phyloP scores from a whole-genome alignment of 2,888 invertebrate genomes.

The Tortricodes alternella region DNA sequence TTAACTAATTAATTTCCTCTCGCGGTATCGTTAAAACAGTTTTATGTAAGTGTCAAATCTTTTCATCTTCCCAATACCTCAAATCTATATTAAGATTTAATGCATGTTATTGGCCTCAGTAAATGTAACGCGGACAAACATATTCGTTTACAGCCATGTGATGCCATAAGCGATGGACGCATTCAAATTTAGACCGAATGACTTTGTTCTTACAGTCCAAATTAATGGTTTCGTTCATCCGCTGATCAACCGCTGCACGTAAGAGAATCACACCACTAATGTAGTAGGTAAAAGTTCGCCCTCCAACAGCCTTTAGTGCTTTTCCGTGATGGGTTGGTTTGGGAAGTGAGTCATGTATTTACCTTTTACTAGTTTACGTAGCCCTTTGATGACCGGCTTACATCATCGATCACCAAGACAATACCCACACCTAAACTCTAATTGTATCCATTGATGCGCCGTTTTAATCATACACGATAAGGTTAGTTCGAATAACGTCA shows the following conservation, averaged over 20 bases:
- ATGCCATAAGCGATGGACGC: no score
- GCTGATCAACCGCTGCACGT: no score
- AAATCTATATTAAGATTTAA: neutral
- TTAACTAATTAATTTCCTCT: neutral
- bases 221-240: no score
- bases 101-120: neutral
- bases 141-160: neutral
- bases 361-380: slow-evolving; percentile 28
- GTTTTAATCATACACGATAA: neutral
- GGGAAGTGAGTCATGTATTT: slow-evolving; percentile 28
- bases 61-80: neutral
- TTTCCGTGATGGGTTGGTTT: slow-evolving; percentile 1
- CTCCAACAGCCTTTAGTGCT: slow-evolving; percentile 19
- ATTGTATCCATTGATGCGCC: slow-evolving; percentile 11
- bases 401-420: slow-evolving; percentile 33
- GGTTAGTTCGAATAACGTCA: neutral
- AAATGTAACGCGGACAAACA: slow-evolving; percentile 1
- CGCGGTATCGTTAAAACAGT: slow-evolving; percentile 2
- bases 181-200: no score
- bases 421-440: slow-evolving; percentile 13
- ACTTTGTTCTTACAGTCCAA: no score
- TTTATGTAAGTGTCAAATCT: slow-evolving; percentile 11
- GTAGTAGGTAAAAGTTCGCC: slow-evolving; percentile 11
- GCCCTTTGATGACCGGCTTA: slow-evolving; percentile 30
- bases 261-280: no score